A percentile compares a stretch with the other conserved stretches of the same genome.
These are phyloP conservation scores for Parthenolecanium corni DNA, from an alignment of 2,888 invertebrate species.

Conservation along the genomic window DNA sequence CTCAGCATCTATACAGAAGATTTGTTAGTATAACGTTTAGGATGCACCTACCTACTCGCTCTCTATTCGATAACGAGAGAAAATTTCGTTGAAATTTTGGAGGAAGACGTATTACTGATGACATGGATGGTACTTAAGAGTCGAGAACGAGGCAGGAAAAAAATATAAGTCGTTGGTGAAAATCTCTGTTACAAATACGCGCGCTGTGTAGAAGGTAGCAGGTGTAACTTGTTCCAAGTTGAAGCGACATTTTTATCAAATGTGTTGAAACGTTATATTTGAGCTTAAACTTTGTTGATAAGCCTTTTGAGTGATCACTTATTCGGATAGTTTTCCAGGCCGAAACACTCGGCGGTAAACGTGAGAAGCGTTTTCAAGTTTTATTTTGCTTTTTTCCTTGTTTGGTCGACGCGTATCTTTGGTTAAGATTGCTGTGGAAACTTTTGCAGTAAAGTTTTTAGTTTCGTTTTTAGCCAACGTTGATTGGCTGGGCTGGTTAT, in stretches of 20 bases:
- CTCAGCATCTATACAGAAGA: no score
- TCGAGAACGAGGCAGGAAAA: no score
- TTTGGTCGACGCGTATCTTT: no score
- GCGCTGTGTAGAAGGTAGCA: slow-evolving; percentile 13
- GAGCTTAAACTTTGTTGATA: slow-evolving; percentile 22
- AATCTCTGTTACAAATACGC: no score
- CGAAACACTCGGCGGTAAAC: background rate
- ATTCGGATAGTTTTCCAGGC: slow-evolving; percentile 20
- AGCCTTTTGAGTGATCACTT: slow-evolving; percentile 23
- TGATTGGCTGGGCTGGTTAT: slow-evolving; percentile 12
- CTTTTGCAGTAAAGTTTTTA: background rate
- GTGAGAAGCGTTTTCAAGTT: slow-evolving; percentile 21
- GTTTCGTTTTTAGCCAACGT: background rate
- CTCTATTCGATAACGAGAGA: slow-evolving; percentile 6
- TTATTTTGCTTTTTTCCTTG: background rate
- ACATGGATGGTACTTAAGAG: slow-evolving; percentile 15
- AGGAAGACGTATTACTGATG: slow-evolving; percentile 14
- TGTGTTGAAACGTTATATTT: slow-evolving; percentile 17
- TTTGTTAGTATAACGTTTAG: no score
- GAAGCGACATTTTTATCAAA: slow-evolving; percentile 23
- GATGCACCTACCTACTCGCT: no score
- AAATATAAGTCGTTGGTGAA: no score
- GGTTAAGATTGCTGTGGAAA: background rate
- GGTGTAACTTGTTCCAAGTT: slow-evolving; percentile 15
- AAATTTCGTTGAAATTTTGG: slow-evolving; percentile 5